Base-by-base conservation (phyloP, 1,140 invertebrate species). In the Galleria mellonella region DNA sequence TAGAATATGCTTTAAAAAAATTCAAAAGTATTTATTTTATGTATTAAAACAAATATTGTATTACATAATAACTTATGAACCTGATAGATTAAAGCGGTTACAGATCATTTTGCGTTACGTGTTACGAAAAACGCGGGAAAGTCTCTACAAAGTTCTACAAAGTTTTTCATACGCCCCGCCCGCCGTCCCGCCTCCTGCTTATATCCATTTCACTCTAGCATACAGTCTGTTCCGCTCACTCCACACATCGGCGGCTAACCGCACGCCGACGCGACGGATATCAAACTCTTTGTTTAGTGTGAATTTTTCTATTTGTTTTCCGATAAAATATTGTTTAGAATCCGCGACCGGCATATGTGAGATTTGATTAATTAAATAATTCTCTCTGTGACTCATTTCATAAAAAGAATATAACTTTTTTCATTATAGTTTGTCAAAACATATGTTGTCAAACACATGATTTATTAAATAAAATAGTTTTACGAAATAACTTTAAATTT, bases 91-190 rank as follows among this genome's bases (percentile, higher is more conserved):
- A n/a, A n/a, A n/a, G n/a, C n/a, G n/a, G n/a, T n/a, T n/a, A n/a
- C n/a, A n/a, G n/a, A 23, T 23, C 2, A 23, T 2, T 23, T 23
- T 23, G 17, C 17, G 17, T 23, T 23, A 2, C 17, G 17, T 6
- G 17, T 6, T 23, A 23, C 17, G 50, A 31, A 60, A 65, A 71
- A 55, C 72, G 65, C 72, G 72, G 72, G 69, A 76, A 82, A 75
- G 51, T 73, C 55, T 47, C 36, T 3, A 40, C 23, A 40, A 74
- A 74, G 52, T 72, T 70, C 33, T 33, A 33, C 28, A 53, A 74
- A 72, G 62, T 77, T 71, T 69, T 23, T 3, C 17, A 6, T 6
- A 3, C 17, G 2, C 37, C 39, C 51, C 42, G 58, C 63, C 67
- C 55, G 57, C 44, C 53, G 61, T 40, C 51, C 68, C 66, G 67